Base-by-base conservation (phyloP, 2,113 vertebrate genomes). In the Choloepus hoffmanni region DNA sequence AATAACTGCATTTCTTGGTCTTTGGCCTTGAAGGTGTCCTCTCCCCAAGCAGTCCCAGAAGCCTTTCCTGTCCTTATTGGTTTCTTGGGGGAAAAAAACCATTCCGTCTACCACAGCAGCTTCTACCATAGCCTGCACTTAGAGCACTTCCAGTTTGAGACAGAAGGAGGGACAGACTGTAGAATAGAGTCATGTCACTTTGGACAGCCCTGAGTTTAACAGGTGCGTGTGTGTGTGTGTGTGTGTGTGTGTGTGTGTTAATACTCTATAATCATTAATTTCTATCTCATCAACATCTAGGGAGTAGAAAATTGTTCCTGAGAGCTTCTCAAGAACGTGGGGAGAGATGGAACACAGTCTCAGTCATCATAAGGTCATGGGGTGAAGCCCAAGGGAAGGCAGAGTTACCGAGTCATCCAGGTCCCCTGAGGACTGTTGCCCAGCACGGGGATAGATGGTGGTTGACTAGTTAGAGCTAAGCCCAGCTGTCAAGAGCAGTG, bases 371-470 rank as follows among this genome's bases (percentile, higher is more conserved):
- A 12, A 48, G 19, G 43, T 18, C n/a, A 0, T 3, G 7, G 70
- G 10, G 14, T 90, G 2, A n/a, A 79, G 83, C 45, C 36, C 36
- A 58, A 43, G 48, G 63, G 43, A 36, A 90, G 3, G 62, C 1
- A 0, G 14, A 58, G 65, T 24, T 68, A 11, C 45, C 5, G 84
- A 36, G 14, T 30, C 48, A 14, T 53, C 30, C 60, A 14, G 30
- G 18, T 67, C 30, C 73, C 77, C 68, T 9, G 1, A 23, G 65
- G 48, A 40, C 55, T n/a, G 5, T 14, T 23, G 0, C 60, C 72
- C 23, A 58, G 15, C 36, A 2, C 7, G 28, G 16, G 28, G 48
- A 8, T 15, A 33, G 30, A 79, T 0, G 9, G 67, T 16, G 0
- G 1, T 8, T 55, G 30, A 24, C 81, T 43, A 43, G 45, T 30